A percentile compares a stretch with the other conserved stretches of the same genome.
Evolutionary conservation across 2,113 vertebrate species (phyloP).

Genomic region (Cryptotis parvus): DNA sequence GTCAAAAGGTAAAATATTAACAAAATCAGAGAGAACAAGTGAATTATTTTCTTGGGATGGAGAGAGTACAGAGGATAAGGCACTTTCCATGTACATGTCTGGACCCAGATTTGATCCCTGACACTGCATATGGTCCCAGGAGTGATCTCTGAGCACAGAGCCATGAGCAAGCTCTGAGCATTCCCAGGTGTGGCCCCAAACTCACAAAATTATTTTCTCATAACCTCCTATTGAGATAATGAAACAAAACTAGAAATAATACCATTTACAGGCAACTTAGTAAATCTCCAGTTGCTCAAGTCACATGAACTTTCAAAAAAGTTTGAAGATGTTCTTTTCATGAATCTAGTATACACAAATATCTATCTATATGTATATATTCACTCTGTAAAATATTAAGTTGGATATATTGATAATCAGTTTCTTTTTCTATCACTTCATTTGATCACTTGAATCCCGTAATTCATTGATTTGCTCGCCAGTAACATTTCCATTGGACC

Average conservation of each 20-base stretch:
- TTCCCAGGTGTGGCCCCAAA: no score
- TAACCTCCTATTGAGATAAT: conserved; percentile 52
- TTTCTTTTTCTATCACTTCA: no score
- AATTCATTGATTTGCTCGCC: no score
- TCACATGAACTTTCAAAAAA: background rate
- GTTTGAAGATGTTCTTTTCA: conserved; percentile 43
- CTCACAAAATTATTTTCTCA: conserved; percentile 12
- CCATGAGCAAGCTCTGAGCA: no score
- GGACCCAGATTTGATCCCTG: background rate
- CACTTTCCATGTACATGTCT: background rate
- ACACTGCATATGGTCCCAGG: background rate
- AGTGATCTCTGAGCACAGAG: no score
- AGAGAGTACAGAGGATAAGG: background rate
- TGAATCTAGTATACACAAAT: background rate
- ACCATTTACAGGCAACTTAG: background rate
- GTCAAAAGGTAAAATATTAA: conserved; percentile 63
- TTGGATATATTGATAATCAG: conserved; percentile 2
- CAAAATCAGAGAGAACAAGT: conserved; percentile 54
- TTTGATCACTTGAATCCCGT: no score
- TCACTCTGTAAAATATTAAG: background rate
- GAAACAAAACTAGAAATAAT: conserved; percentile 47
- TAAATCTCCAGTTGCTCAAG: conserved; percentile 20
- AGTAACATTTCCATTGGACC: no score
- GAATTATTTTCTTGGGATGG: conserved; percentile 57
- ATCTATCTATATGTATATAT: background rate